Percentiles rank a stretch among this genome's conserved stretches.
These are phyloP conservation scores for Etheostoma perlongum DNA, from an alignment of 2,797 vertebrate genomes.

Conservation along the genomic window DNA sequence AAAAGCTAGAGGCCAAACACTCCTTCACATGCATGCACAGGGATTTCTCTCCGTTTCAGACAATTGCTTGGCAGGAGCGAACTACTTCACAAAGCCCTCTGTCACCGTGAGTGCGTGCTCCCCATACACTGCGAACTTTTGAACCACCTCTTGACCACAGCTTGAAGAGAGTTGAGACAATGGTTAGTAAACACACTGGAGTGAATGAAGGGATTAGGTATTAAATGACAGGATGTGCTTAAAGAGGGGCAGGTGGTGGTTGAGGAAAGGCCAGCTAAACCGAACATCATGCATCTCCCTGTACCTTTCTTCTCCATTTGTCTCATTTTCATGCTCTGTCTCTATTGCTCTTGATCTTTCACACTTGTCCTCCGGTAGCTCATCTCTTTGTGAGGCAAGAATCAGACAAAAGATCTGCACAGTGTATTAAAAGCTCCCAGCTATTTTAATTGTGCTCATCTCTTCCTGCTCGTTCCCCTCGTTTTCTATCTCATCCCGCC, in stretches of 20 bases:
- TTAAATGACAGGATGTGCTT: slow-evolving; percentile 84
- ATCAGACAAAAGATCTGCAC: too few species aligned
- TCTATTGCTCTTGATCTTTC: slow-evolving; percentile 52
- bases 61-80: slow-evolving; percentile 75
- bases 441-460: slow-evolving; percentile 26
- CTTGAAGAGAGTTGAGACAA: slow-evolving; percentile 81
- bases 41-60: slow-evolving; percentile 52
- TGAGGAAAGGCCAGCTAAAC: slow-evolving; percentile 77
- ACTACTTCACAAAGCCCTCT: slow-evolving; percentile 70
- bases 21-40: slow-evolving; percentile 44
- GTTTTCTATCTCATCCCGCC: slow-evolving; percentile 51
- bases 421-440: too few species aligned
- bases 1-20: slow-evolving; percentile 30
- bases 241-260: slow-evolving; percentile 83
- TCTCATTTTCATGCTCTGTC: slow-evolving; percentile 54
- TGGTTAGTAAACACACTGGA: slow-evolving; percentile 79
- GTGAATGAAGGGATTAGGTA: slow-evolving; percentile 86
- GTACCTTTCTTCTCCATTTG: slow-evolving; percentile 31
- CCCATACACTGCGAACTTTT: slow-evolving; percentile 82
- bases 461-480: slow-evolving; percentile 51
- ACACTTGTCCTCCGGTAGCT: slow-evolving; percentile 40
- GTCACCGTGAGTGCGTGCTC: slow-evolving; percentile 65
- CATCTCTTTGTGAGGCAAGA: slow-evolving; percentile 41
- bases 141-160: slow-evolving; percentile 86
- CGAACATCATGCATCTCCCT: slow-evolving; percentile 68